These are phyloP conservation scores for Apamea anceps DNA, from an alignment of 2,888 invertebrate species.

Conservation along the genomic window DNA sequence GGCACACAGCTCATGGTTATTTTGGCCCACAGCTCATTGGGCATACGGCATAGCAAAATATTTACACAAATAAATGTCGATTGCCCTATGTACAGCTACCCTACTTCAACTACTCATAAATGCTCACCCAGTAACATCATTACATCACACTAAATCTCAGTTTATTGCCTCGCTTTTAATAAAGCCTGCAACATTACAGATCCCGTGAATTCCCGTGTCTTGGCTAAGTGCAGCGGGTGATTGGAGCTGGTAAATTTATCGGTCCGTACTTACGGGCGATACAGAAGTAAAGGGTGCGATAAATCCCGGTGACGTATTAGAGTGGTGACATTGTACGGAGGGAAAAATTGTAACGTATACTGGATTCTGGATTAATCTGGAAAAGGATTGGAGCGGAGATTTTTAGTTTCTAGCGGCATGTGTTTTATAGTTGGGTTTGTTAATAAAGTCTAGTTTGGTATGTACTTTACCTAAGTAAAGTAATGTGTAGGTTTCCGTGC, in stretches of 20 bases:
- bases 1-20: no score
- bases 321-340: constrained; percentile 45
- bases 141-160: constrained; percentile 46
- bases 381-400: constrained; percentile 40
- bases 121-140: constrained; percentile 9
- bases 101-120: constrained; percentile 2
- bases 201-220: constrained; percentile 29
- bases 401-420: constrained; percentile 23
- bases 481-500: background rate
- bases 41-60: background rate
- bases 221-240: constrained; percentile 70
- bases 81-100: background rate
- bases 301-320: constrained; percentile 69
- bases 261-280: constrained; percentile 68
- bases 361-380: constrained; percentile 42
- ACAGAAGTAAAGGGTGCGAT: constrained; percentile 73
- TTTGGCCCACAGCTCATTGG: no score
- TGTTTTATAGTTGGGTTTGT: constrained; percentile 10
- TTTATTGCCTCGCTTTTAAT: constrained; percentile 53
- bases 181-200: constrained; percentile 55
- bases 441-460: constrained; percentile 6
- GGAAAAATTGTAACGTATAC: constrained; percentile 49
- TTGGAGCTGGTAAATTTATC: constrained; percentile 74
- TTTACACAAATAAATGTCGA: background rate
- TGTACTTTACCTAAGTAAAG: background rate